A percentile compares a stretch with the other conserved stretches of the same genome.
Evolutionary conservation across 1,140 invertebrate genomes (phyloP).

Genomic region (Temnothorax curvispinosus): DNA sequence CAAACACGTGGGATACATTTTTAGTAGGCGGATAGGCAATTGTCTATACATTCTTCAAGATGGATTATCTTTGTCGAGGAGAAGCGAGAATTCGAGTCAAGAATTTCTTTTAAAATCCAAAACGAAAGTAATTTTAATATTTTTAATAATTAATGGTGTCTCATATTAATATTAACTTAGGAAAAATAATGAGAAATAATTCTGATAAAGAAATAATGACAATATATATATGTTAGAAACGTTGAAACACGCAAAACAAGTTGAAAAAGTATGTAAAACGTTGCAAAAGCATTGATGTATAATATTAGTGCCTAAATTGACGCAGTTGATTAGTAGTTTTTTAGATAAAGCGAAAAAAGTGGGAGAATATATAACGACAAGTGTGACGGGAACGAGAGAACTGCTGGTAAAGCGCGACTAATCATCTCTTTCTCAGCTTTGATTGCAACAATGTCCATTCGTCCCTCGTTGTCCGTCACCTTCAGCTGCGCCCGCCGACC

Average conservation of each 20-base stretch:
- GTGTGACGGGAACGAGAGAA: neutral
- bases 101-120: neutral
- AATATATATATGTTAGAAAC: no score
- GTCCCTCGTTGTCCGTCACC: constrained; percentile 68
- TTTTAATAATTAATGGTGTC: neutral
- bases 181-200: neutral
- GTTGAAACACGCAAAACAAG: neutral
- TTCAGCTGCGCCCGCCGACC: constrained; percentile 54
- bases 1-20: constrained; percentile 62
- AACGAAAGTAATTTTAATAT: neutral
- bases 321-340: neutral
- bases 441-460: constrained; percentile 75
- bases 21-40: constrained; percentile 62
- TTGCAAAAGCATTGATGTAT: neutral
- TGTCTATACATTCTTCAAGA: constrained; percentile 44
- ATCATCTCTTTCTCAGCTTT: constrained; percentile 60
- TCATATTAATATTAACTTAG: neutral
- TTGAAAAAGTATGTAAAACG: neutral
- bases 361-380: neutral
- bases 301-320: neutral
- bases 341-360: neutral
- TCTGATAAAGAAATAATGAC: neutral
- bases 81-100: neutral
- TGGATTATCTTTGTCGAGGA: constrained; percentile 4
- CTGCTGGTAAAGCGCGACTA: neutral